Percentiles rank a stretch among this genome's conserved stretches.
These are phyloP conservation scores for Amazona vittata DNA, from an alignment of 2,113 vertebrate species.

Conservation along the genomic window DNA sequence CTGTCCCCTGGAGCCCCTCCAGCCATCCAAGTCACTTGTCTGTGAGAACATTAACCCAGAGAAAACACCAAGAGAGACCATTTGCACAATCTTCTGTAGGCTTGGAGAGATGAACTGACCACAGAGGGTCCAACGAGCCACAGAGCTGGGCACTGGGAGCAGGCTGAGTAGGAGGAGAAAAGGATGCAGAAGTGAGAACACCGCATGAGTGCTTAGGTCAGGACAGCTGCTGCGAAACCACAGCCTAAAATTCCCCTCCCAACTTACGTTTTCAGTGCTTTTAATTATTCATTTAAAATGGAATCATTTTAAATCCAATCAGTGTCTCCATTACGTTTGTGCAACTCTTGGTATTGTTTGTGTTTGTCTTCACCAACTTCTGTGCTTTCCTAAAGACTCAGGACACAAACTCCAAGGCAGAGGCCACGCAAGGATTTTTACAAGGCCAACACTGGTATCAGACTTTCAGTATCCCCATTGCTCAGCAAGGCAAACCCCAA, in stretches of 20 bases:
- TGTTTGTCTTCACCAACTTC: background rate
- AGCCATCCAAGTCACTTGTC: background rate
- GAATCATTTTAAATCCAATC: background rate
- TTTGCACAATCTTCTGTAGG: background rate
- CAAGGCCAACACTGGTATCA: background rate
- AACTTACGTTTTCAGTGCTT: background rate
- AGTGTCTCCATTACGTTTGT: background rate
- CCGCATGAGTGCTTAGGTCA: background rate
- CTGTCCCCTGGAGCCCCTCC: background rate
- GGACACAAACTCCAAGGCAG: background rate
- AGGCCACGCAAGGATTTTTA: background rate
- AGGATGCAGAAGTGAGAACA: background rate
- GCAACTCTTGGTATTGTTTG: background rate
- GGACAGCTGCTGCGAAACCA: background rate
- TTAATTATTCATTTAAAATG: background rate
- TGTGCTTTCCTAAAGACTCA: background rate
- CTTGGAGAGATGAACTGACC: background rate
- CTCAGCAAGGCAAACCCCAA: background rate
- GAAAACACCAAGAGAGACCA: background rate
- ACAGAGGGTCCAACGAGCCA: accelerated
- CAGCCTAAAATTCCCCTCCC: background rate
- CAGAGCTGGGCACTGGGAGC: background rate
- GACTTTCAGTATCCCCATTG: background rate
- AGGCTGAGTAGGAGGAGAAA: background rate
- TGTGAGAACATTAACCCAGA: background rate